Conservation (phyloP, 2,113 vertebrate species). For the Hyperopisus bebe region DNA sequence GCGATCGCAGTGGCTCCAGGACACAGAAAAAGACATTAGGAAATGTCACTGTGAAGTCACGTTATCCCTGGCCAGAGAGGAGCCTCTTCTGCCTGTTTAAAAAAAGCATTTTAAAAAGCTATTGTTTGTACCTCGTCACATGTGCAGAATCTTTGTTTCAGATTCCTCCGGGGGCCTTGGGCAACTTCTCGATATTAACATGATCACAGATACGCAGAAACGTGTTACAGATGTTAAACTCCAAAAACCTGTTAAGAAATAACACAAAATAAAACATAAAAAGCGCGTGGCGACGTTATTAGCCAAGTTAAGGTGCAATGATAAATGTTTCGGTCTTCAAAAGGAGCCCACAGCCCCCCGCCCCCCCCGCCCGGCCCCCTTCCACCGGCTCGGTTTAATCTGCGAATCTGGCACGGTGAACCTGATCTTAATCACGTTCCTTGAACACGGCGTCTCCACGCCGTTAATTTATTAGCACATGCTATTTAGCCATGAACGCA, state of each 20-base stretch:
- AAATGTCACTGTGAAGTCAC: neutral
- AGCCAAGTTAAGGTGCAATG: slow-evolving; percentile 1
- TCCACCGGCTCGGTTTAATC: neutral
- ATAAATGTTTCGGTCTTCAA: neutral
- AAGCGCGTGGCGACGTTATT: neutral
- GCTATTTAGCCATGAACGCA: neutral
- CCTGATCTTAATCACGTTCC: neutral
- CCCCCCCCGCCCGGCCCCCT: neutral
- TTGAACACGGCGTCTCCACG: neutral
- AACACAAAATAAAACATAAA: slow-evolving; percentile 3
- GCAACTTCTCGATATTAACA: slow-evolving; percentile 6
- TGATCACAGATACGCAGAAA: neutral
- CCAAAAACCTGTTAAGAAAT: neutral
- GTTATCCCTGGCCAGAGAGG: neutral
- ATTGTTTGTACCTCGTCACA: neutral
- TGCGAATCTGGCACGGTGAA: neutral
- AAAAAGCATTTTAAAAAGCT: neutral
- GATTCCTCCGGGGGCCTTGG: neutral
- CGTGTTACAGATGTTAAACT: slow-evolving; percentile 1
- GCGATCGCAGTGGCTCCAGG: neutral
- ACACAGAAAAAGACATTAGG: slow-evolving; percentile 6
- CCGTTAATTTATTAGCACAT: slow-evolving; percentile 1
- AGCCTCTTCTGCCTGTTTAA: neutral
- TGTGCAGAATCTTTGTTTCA: neutral
- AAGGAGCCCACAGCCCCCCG: neutral